These are phyloP conservation scores for Brachypalpus laphriformis DNA, from an alignment of 2,888 invertebrate genomes.

Conservation along the genomic window DNA sequence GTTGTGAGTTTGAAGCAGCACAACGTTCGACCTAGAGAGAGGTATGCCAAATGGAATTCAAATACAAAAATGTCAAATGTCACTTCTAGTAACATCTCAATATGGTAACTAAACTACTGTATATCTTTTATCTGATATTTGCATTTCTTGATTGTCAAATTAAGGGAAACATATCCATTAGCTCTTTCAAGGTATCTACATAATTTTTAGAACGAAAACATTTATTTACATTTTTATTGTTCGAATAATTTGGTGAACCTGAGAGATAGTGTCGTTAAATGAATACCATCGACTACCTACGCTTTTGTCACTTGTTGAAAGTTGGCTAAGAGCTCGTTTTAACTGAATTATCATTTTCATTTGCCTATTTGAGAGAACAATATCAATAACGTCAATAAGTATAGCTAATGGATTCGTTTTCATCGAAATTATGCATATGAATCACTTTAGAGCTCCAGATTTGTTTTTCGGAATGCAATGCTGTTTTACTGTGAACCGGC, in stretches of 20 bases:
- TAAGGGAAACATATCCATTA: constrained; percentile 2
- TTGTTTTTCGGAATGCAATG: neutral
- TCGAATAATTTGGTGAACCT: constrained; percentile 7
- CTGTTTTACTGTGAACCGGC: too few relatives aligned
- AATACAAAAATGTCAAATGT: constrained; percentile 20
- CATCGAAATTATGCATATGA: neutral
- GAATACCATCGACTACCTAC: constrained; percentile 6
- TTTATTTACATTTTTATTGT: constrained; percentile 3
- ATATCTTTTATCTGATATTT: neutral
- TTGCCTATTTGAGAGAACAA: neutral
- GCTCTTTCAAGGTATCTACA: neutral
- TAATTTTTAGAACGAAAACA: constrained; percentile 16
- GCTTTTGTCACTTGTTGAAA: neutral
- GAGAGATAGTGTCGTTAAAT: neutral
- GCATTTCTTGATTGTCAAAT: neutral
- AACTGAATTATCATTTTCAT: constrained; percentile 10
- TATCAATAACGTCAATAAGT: neutral
- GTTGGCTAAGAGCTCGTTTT: neutral
- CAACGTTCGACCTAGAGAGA: neutral
- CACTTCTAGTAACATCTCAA: neutral
- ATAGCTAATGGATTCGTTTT: neutral
- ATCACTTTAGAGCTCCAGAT: neutral
- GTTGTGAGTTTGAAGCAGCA: neutral
- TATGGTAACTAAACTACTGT: neutral
- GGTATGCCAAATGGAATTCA: constrained; percentile 57